Percentiles rank a stretch among this genome's conserved stretches.
These are phyloP conservation scores for Ditylenchus dipsaci DNA, from an alignment of 1,140 invertebrate genomes.

Conservation along the genomic window DNA sequence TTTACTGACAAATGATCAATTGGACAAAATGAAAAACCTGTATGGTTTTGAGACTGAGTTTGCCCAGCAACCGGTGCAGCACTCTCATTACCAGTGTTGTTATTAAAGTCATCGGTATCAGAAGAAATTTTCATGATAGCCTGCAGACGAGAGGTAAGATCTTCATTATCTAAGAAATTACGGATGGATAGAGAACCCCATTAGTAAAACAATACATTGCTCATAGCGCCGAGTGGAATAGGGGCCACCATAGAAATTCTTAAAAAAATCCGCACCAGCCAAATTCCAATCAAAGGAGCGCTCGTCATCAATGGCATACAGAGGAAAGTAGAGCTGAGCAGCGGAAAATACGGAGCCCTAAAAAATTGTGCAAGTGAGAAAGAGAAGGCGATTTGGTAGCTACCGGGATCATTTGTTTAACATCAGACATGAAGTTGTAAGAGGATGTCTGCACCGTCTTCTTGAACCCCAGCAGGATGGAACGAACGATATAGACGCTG, in stretches of 20 bases:
- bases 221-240: neutral
- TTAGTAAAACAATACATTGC: neutral
- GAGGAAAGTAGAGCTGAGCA: conserved; percentile 17
- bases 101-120: neutral
- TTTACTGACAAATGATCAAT: too few species aligned
- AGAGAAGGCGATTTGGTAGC: neutral
- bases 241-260: conserved; percentile 17
- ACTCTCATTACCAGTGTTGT: neutral
- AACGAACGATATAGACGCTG: conserved; percentile 20
- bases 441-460: conserved; percentile 11
- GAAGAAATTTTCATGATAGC: neutral
- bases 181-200: too few species aligned
- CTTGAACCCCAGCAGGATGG: conserved; percentile 20
- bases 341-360: conserved; percentile 18
- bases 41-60: too few species aligned
- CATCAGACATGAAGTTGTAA: conserved; percentile 23
- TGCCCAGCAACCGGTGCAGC: too few species aligned
- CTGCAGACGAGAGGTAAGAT: neutral
- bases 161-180: neutral
- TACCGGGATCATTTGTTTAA: conserved; percentile 16
- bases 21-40: too few species aligned
- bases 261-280: conserved; percentile 14
- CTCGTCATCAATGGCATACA: conserved; percentile 18
- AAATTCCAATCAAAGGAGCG: conserved; percentile 10
- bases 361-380: neutral